A percentile compares a stretch with the other conserved stretches of the same genome.
phyloP scores from a whole-genome alignment of 2,113 vertebrate genomes.

The Ophthalmolycus amberensis region DNA sequence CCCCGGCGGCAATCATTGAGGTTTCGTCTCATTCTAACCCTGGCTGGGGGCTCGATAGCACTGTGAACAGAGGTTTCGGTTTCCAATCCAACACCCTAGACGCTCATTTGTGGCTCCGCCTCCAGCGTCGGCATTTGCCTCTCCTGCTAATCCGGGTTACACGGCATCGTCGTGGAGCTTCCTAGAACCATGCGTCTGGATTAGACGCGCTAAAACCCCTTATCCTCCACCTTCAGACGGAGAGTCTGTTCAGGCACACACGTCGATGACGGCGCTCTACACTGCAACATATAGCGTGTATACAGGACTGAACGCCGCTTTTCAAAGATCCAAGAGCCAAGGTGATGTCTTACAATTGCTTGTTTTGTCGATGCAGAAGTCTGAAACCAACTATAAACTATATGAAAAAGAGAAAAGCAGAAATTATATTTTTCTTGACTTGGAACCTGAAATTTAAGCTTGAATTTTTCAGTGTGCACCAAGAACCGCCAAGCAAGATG shows the following conservation, averaged over 20 bases:
- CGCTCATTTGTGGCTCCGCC: conserved; percentile 8
- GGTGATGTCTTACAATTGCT: not conserved
- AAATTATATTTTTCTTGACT: not conserved
- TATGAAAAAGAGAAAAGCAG: not conserved
- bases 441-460: not conserved
- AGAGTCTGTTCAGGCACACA: conserved; percentile 6
- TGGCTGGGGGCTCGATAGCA: conserved; percentile 14
- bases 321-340: too few relatives aligned
- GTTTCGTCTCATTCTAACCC: conserved; percentile 45
- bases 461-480: too few relatives aligned
- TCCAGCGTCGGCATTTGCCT: not conserved
- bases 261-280: not conserved
- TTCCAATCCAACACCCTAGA: conserved; percentile 7
- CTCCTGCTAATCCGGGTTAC: conserved; percentile 56
- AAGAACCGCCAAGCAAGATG: too few relatives aligned
- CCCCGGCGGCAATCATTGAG: not conserved
- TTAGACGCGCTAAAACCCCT: conserved; percentile 60
- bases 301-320: not conserved
- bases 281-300: not conserved
- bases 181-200: conserved; percentile 36
- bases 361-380: not conserved
- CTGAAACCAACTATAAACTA: not conserved
- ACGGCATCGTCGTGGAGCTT: not conserved
- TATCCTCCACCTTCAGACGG: conserved; percentile 49
- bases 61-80: not conserved